Conservation (phyloP, 2,797 vertebrate genomes). For the Cirrhinus mrigala region DNA sequence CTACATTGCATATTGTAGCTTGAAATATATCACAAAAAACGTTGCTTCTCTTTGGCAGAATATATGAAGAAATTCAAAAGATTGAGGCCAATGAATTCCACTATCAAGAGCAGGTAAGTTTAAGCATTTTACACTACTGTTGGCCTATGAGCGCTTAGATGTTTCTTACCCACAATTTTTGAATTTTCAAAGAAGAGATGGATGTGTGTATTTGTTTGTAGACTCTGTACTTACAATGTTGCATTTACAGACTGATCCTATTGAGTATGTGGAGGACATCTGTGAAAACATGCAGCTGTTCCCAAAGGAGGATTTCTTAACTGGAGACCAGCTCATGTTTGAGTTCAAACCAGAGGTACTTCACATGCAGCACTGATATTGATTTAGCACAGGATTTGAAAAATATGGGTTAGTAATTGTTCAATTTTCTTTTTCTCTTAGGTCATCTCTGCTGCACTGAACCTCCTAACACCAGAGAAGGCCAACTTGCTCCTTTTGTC, state of each 20-base stretch:
- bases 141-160: not conserved
- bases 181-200: not conserved
- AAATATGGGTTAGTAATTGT: not conserved
- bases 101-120: constrained; percentile 92
- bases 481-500: constrained; percentile 93
- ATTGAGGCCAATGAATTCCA: constrained; percentile 96
- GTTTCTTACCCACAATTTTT: not conserved
- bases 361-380: constrained; percentile 1
- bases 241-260: constrained; percentile 88
- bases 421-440: constrained; percentile 59
- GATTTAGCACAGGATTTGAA: not conserved
- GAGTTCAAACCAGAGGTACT: constrained; percentile 89
- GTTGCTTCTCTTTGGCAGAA: constrained; percentile 66
- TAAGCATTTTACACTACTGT: not conserved
- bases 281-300: constrained; percentile 98
- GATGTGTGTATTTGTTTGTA: constrained; percentile 16
- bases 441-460: constrained; percentile 89
- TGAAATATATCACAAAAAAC: not conserved
- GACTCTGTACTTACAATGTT: not conserved
- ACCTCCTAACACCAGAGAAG: constrained; percentile 87
- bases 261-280: constrained; percentile 93
- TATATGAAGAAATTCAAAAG: constrained; percentile 96
- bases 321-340: constrained; percentile 95
- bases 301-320: constrained; percentile 90
- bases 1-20: not conserved